Conservation (phyloP, 2,113 vertebrate species). For the Etia nguti region DNA sequence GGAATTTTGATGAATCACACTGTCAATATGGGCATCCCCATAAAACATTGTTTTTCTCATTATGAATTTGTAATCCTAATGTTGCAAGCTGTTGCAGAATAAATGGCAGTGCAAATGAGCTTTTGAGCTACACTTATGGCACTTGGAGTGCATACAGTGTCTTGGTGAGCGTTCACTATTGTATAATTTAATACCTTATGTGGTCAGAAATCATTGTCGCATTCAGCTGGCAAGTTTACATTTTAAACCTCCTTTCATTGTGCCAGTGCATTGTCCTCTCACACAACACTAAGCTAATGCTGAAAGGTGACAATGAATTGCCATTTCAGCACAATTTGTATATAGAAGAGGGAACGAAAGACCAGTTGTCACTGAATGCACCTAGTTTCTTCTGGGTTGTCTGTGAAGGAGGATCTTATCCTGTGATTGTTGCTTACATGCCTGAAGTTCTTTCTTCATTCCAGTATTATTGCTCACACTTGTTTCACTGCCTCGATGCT, state of each 20-base stretch:
- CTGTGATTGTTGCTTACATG: constrained; percentile 21
- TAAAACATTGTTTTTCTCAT: background rate
- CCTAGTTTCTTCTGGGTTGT: background rate
- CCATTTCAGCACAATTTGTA: background rate
- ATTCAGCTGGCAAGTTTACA: background rate
- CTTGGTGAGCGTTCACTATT: background rate
- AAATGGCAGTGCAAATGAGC: background rate
- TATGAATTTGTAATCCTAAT: background rate
- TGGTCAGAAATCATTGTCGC: background rate
- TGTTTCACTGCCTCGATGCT: background rate
- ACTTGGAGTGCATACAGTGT: background rate
- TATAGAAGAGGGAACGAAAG: background rate
- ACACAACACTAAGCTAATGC: background rate
- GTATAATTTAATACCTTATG: background rate
- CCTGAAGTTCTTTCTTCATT: constrained; percentile 45
- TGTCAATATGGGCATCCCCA: background rate
- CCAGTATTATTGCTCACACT: constrained; percentile 6
- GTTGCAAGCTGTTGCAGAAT: background rate
- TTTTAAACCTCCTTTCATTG: background rate
- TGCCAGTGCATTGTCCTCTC: background rate
- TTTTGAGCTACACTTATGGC: background rate
- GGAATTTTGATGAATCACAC: background rate
- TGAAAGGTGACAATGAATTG: background rate
- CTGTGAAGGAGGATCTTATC: constrained; percentile 16
- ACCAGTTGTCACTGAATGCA: background rate